phyloP scores from a whole-genome alignment of 2,888 invertebrate species.

The Acleris emargana region DNA sequence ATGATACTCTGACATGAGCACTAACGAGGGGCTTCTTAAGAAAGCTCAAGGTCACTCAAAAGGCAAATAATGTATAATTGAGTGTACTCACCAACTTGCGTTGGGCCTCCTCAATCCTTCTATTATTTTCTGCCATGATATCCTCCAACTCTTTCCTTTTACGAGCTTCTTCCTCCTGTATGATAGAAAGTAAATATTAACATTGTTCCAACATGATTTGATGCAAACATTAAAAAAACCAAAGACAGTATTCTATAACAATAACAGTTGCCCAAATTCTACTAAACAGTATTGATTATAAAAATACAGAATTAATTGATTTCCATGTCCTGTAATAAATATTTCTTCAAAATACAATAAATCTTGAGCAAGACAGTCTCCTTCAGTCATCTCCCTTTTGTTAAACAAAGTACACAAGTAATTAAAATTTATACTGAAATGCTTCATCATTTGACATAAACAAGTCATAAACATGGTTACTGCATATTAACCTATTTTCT shows the following conservation, averaged over 20 bases:
- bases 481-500: constrained; percentile 49
- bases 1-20: too few relatives aligned
- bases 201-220: constrained; percentile 45
- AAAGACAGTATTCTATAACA: constrained; percentile 26
- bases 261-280: constrained; percentile 22
- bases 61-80: neutral
- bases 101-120: constrained; percentile 98
- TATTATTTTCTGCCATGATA: constrained; percentile 99
- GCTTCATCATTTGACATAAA: constrained; percentile 7
- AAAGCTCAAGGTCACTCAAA: too few relatives aligned
- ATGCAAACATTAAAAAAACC: constrained; percentile 40
- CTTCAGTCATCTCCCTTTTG: constrained; percentile 7
- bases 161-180: constrained; percentile 98
- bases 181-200: constrained; percentile 81
- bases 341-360: constrained; percentile 2
- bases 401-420: constrained; percentile 2
- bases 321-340: constrained; percentile 16
- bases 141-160: constrained; percentile 97
- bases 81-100: constrained; percentile 93
- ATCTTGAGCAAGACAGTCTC: neutral
- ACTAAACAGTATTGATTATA: constrained; percentile 12
- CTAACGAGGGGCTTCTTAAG: too few relatives aligned
- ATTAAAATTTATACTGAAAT: constrained; percentile 8
- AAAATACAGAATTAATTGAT: neutral
- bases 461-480: constrained; percentile 30